These are phyloP conservation scores for Selenia dentaria DNA, from an alignment of 2,888 invertebrate genomes.

Conservation along the genomic window DNA sequence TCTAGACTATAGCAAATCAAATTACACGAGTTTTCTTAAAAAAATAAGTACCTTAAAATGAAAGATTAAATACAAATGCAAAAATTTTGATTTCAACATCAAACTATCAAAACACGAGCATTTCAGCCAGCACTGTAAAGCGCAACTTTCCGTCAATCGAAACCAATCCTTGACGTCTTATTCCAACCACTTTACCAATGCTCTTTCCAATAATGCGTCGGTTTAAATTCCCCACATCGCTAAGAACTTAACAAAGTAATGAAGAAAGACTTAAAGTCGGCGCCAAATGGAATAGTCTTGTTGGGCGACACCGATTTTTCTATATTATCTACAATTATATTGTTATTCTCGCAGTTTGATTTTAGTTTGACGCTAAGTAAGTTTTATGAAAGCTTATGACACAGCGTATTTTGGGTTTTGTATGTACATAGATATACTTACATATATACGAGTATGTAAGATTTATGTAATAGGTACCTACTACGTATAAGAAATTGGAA, in stretches of 20 bases:
- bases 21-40: too few relatives aligned
- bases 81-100: too few relatives aligned
- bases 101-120: too few relatives aligned
- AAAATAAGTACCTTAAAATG: too few relatives aligned
- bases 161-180: not conserved
- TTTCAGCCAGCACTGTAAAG: too few relatives aligned
- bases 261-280: conserved; percentile 44
- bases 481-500: too few relatives aligned
- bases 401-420: too few relatives aligned
- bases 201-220: conserved; percentile 18
- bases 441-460: too few relatives aligned
- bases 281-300: conserved; percentile 56
- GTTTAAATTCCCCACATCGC: conserved; percentile 25
- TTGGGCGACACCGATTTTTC: conserved; percentile 29
- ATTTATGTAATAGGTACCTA: too few relatives aligned
- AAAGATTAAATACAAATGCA: too few relatives aligned
- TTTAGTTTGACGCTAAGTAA: not conserved
- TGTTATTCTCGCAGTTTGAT: not conserved
- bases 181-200: conserved; percentile 4
- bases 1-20: too few relatives aligned
- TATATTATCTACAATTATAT: conserved; percentile 15
- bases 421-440: too few relatives aligned
- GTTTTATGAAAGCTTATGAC: not conserved
- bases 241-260: conserved; percentile 34
- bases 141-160: not conserved